These are phyloP conservation scores for Hecatera dysodea DNA, from an alignment of 2,888 invertebrate genomes.

Conservation along the genomic window DNA sequence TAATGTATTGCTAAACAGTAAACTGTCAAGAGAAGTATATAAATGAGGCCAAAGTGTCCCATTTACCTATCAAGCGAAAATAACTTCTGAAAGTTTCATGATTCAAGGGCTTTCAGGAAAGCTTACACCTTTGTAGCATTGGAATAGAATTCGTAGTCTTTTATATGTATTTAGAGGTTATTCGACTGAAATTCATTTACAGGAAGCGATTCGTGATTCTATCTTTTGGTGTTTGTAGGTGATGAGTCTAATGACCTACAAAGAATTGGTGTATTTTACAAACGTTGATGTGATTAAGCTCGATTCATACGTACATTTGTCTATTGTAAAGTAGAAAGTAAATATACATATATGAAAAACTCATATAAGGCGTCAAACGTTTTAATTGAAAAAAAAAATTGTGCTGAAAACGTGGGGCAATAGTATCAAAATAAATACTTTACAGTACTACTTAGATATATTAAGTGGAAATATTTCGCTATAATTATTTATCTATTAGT, in stretches of 20 bases:
- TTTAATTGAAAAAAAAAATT: not conserved
- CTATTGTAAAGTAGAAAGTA: not conserved
- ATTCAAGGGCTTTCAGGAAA: not conserved
- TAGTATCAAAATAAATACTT: not conserved
- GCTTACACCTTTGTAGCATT: not conserved
- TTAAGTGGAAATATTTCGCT: not conserved
- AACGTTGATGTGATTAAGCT: not conserved
- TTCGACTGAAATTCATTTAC: slow-evolving; percentile 23
- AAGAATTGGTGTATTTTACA: not conserved
- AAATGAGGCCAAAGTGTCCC: no score
- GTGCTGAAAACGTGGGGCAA: not conserved
- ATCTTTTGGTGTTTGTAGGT: slow-evolving; percentile 30
- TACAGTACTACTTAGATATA: no score
- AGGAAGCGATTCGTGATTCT: slow-evolving; percentile 18
- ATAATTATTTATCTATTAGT: slow-evolving; percentile 40
- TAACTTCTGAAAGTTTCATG: not conserved
- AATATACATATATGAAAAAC: not conserved
- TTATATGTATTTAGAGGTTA: slow-evolving; percentile 7
- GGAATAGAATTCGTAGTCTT: not conserved
- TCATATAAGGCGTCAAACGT: not conserved
- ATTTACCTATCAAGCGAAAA: not conserved
- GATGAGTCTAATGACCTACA: slow-evolving; percentile 19
- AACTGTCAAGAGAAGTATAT: no score
- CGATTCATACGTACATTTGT: not conserved
- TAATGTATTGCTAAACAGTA: no score